These are phyloP conservation scores for Lasioglossum baleicum DNA, from an alignment of 1,140 invertebrate genomes.

Conservation along the genomic window DNA sequence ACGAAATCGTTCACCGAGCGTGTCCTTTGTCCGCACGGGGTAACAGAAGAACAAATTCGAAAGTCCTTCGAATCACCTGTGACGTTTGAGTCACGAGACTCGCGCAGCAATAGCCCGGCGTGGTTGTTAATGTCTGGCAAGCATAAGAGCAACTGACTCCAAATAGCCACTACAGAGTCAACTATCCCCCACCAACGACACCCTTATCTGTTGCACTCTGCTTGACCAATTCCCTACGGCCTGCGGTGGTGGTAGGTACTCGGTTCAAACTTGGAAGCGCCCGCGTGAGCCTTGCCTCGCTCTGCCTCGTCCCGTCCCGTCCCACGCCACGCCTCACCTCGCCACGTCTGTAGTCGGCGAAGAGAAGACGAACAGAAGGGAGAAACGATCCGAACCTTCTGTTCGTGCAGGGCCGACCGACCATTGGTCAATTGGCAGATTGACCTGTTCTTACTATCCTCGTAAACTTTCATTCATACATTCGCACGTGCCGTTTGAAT, in stretches of 20 bases:
- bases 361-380: slow-evolving; percentile 33
- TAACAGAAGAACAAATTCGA: not conserved
- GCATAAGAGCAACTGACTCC: slow-evolving; percentile 79
- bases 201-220: slow-evolving; percentile 74
- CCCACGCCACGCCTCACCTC: not conserved
- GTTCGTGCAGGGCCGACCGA: slow-evolving; percentile 55
- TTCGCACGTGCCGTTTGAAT: slow-evolving; percentile 67
- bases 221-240: slow-evolving; percentile 56
- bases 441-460: slow-evolving; percentile 76
- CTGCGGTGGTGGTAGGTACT: slow-evolving; percentile 41
- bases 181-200: slow-evolving; percentile 71
- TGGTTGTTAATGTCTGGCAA: slow-evolving; percentile 71
- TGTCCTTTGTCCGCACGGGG: not conserved
- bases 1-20: not conserved
- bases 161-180: slow-evolving; percentile 71
- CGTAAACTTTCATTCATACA: slow-evolving; percentile 75
- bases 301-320: not conserved
- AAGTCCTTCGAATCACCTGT: slow-evolving; percentile 14
- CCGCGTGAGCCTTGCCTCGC: slow-evolving; percentile 2
- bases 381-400: slow-evolving; percentile 63
- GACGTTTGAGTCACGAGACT: slow-evolving; percentile 48
- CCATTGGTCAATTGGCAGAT: slow-evolving; percentile 74
- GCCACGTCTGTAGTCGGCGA: not conserved
- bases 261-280: not conserved
- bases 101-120: slow-evolving; percentile 48